Evolutionary conservation across 2,888 invertebrate genomes (phyloP), one percentile per base, ranked within the genome.

Genomic region (Sinohyriopsis cumingii): DNA sequence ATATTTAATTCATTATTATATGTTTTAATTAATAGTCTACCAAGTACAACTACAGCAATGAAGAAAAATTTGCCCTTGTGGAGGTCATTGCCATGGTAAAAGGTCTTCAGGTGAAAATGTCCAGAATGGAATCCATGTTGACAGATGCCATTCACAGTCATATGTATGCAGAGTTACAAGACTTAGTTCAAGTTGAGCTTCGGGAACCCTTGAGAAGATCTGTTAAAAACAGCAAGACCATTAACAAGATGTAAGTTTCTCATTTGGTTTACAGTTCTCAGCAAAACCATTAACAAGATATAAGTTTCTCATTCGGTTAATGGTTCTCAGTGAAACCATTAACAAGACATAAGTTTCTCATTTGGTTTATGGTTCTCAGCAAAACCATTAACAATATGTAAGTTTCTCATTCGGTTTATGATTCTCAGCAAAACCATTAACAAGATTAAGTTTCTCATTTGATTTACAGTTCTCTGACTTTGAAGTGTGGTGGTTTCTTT

Each of bases 41-140:
- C 0, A 93, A 98, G 15, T 99, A 99, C 91, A 99, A 99, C 91
- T 99, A 99, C 90, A 95, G 95, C 0, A 95, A 96, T 2, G 97
- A 97, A 85, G 99, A 99, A 91, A 99, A 99, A 89, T 96, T 97
- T 91, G 98, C 98, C 0, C 92, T 99, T 83, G 98, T 99, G 76
- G 98, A 99, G 91, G 96, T 98, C 24, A 98, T 99, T 82, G 98
- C 98, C 0, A 99, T 99, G 98, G 98, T 99, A 84, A 99, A 99
- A 90, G 98, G 98, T 0, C 92, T 99, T 5, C 99, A 99, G 90
- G 74, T 83, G 33, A 91, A 98, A 67, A 96, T 99, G 96, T 95
- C 97, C 1, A 93, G 97, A 59, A 98, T 99, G 94, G 99, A 99
- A 92, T 96, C 97, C 0, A 97, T 98, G n/a, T 94, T 97, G 83